Evolutionary conservation across 37 sponge, comb jelly and placozoan genomes (phyloP).

Genomic region (Chondrosia reniformis): DNA sequence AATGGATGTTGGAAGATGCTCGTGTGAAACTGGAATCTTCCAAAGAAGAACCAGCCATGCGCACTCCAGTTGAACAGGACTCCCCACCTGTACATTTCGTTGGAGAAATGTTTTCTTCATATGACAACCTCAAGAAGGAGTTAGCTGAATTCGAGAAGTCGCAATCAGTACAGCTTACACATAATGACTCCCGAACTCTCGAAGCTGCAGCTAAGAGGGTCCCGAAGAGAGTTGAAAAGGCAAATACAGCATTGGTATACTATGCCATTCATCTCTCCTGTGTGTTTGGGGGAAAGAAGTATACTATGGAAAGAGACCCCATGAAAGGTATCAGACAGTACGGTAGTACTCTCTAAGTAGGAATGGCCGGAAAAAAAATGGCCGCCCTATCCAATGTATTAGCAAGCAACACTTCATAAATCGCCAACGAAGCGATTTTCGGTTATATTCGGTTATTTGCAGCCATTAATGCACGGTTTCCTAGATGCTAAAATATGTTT

Average conservation of each 20-base stretch:
- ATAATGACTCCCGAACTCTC: slow-evolving; percentile 22
- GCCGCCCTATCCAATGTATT: too few species aligned
- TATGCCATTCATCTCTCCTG: slow-evolving; percentile 22
- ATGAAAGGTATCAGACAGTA: too few species aligned
- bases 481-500: too few species aligned
- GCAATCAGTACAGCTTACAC: slow-evolving; percentile 12
- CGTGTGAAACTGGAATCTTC: neutral
- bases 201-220: slow-evolving; percentile 23
- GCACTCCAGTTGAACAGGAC: neutral
- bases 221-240: slow-evolving; percentile 29
- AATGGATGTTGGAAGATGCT: too few species aligned
- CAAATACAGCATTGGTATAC: slow-evolving; percentile 26
- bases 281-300: too few species aligned
- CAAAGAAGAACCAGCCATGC: neutral
- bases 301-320: too few species aligned
- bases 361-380: too few species aligned
- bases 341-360: too few species aligned
- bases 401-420: too few species aligned
- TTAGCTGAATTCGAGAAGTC: neutral
- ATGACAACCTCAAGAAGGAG: neutral
- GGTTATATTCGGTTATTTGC: too few species aligned
- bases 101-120: neutral
- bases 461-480: too few species aligned
- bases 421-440: too few species aligned
- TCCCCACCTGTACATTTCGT: neutral